phyloP scores from a whole-genome alignment of 1,140 invertebrate species.

The Ips nitidus region DNA sequence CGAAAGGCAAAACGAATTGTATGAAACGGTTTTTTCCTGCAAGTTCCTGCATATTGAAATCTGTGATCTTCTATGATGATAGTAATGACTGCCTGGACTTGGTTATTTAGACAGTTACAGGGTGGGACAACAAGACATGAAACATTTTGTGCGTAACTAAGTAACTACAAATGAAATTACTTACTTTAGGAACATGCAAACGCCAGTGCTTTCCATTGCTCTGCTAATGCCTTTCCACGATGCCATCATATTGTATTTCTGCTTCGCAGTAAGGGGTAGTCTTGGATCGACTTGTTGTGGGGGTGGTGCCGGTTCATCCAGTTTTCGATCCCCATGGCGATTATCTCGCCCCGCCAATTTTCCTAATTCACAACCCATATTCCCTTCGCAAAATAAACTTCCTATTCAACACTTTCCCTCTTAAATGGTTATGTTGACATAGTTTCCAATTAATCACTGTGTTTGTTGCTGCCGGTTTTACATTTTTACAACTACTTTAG shows the following conservation, averaged over 20 bases:
- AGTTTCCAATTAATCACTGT: too few species aligned
- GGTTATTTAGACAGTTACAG: too few species aligned
- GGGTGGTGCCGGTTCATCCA: constrained; percentile 53
- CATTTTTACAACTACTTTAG: too few species aligned
- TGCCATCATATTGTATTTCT: constrained; percentile 84
- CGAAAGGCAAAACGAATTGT: too few species aligned
- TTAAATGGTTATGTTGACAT: too few species aligned
- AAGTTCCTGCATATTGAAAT: too few species aligned
- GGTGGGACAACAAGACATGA: too few species aligned
- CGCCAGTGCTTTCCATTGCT: constrained; percentile 83
- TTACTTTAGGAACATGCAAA: constrained; percentile 90
- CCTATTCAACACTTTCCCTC: background rate
- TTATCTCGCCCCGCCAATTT: constrained; percentile 65
- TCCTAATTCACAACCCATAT: constrained; percentile 77
- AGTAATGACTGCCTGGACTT: too few species aligned
- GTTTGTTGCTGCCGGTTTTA: too few species aligned
- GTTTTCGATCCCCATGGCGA: constrained; percentile 49
- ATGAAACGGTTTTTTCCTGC: too few species aligned
- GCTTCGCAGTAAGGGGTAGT: constrained; percentile 79
- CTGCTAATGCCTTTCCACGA: constrained; percentile 88
- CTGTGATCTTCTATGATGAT: too few species aligned
- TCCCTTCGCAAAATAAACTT: constrained; percentile 3
- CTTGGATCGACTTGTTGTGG: constrained; percentile 72
- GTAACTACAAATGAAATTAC: constrained; percentile 41
- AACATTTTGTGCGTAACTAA: too few species aligned